These are phyloP conservation scores for Austrolebias charrua DNA, from an alignment of 2,797 vertebrate genomes.

Conservation along the genomic window DNA sequence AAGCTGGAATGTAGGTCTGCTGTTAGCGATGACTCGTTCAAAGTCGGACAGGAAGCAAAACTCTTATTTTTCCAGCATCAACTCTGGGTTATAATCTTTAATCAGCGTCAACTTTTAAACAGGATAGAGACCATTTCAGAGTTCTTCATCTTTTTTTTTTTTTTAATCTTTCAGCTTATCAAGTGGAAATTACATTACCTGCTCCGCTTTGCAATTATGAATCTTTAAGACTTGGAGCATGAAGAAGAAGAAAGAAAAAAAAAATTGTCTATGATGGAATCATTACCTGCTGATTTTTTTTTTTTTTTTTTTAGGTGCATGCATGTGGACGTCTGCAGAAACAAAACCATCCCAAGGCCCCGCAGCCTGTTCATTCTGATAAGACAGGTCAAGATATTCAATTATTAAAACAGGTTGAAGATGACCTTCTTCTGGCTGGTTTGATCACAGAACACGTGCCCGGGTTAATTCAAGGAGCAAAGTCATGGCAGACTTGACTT, in stretches of 20 bases:
- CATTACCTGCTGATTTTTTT: constrained; percentile 22
- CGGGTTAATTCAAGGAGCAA: constrained; percentile 68
- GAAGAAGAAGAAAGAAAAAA: constrained; percentile 10
- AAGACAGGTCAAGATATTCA: constrained; percentile 58
- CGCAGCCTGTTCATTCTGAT: constrained; percentile 27
- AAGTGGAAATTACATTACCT: constrained; percentile 24
- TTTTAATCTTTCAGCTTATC: constrained; percentile 28
- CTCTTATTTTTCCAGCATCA: constrained; percentile 28
- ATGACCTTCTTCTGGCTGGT: constrained; percentile 52
- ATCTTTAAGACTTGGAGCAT: constrained; percentile 29
- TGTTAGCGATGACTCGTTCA: constrained; percentile 8
- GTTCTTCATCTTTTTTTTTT: constrained; percentile 25
- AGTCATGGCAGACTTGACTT: constrained; percentile 44
- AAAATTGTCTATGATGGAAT: constrained; percentile 35
- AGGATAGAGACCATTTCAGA: constrained; percentile 14
- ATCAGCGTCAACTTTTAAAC: constrained; percentile 37
- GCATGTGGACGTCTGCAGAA: constrained; percentile 11
- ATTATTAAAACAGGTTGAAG: constrained; percentile 63
- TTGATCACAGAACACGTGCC: constrained; percentile 61
- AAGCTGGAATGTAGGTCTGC: constrained; percentile 23
- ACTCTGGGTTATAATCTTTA: constrained; percentile 21
- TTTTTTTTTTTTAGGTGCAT: too few relatives aligned
- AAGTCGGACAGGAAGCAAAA: constrained; percentile 34
- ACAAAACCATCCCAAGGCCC: constrained; percentile 32
- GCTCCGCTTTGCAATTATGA: constrained; percentile 37